Evolutionary conservation across 2,888 invertebrate species (phyloP).

Genomic region (Pheosia gnoma): DNA sequence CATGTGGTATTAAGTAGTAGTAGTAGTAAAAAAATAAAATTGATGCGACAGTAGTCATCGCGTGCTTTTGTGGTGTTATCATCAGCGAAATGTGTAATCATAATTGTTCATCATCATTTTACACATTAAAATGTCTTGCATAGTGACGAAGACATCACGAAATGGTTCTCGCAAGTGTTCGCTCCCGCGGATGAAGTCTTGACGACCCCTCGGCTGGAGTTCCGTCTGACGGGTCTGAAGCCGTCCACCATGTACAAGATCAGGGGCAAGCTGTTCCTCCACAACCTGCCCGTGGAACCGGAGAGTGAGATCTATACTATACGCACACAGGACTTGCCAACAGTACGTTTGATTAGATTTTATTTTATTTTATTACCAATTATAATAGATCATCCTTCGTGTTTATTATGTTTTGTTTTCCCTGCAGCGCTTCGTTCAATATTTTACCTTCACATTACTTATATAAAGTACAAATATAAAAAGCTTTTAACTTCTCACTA

Average conservation of each 20-base stretch:
- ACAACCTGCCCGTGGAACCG: constrained; percentile 90
- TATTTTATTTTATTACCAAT: no score
- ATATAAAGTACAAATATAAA: no score
- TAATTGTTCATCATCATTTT: background rate
- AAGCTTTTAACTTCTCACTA: no score
- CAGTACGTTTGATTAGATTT: constrained; percentile 46
- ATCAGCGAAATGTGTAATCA: no score
- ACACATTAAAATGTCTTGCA: constrained; percentile 3
- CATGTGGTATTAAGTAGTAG: no score
- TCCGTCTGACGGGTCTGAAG: constrained; percentile 90
- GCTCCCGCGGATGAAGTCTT: constrained; percentile 94
- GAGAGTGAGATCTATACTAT: constrained; percentile 91
- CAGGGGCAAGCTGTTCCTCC: constrained; percentile 90
- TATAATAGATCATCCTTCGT: no score
- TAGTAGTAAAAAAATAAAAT: no score
- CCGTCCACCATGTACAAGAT: constrained; percentile 93
- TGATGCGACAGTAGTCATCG: no score
- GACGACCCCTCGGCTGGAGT: constrained; percentile 93
- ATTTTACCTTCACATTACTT: no score
- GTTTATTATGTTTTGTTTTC: no score
- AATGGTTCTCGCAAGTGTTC: constrained; percentile 93
- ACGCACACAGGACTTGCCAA: constrained; percentile 84
- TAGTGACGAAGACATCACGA: constrained; percentile 87
- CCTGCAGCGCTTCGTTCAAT: no score
- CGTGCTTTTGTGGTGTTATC: no score